Evolutionary conservation across 2,888 invertebrate genomes (phyloP).

Genomic region (Himalopsyche anomala): DNA sequence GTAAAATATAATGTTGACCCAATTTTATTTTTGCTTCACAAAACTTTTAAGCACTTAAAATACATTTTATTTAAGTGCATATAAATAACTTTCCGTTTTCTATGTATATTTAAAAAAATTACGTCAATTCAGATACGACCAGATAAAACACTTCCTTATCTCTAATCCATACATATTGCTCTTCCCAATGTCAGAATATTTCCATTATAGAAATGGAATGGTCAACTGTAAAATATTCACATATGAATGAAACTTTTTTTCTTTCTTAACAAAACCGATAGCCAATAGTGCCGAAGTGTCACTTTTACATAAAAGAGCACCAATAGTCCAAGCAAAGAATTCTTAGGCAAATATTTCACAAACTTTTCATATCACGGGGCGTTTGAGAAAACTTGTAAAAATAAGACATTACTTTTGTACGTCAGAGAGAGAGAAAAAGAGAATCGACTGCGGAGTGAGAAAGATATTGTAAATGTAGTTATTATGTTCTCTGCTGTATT

Average conservation of each 20-base stretch:
- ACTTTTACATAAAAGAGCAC: not conserved
- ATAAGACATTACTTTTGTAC: not conserved
- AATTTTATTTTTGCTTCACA: too few relatives aligned
- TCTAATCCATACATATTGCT: too few relatives aligned
- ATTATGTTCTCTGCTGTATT: conserved; percentile 26
- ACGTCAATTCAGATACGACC: too few relatives aligned
- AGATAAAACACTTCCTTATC: too few relatives aligned
- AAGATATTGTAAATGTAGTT: conserved; percentile 7
- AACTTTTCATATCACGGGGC: conserved; percentile 13
- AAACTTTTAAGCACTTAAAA: too few relatives aligned
- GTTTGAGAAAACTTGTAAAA: conserved; percentile 22
- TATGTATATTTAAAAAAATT: too few relatives aligned
- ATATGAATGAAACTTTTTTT: not conserved
- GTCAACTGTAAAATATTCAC: not conserved
- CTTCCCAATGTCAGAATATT: too few relatives aligned
- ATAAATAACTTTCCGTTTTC: too few relatives aligned
- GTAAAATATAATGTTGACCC: too few relatives aligned
- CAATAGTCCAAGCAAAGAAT: not conserved
- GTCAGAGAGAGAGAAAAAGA: not conserved
- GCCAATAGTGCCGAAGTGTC: conserved; percentile 13
- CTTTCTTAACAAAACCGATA: conserved; percentile 9
- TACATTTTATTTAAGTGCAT: too few relatives aligned
- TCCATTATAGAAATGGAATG: not conserved
- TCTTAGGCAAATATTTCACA: conserved; percentile 5
- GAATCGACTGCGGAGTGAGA: not conserved